Base-by-base conservation (phyloP, 2,797 vertebrate species). In the Gambelia wislizenii region DNA sequence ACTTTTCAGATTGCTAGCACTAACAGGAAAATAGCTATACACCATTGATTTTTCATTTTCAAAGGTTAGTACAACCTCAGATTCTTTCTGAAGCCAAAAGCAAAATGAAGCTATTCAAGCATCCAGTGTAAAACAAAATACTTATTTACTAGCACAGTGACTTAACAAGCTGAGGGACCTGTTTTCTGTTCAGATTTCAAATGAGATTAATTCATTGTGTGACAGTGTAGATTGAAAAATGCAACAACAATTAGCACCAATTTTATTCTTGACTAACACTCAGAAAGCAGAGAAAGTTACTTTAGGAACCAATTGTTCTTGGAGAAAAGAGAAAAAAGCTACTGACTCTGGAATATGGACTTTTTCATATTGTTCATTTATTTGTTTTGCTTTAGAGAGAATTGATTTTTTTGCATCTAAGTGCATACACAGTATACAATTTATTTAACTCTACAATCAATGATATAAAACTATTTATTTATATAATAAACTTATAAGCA, bases 41-140 rank as follows among this genome's bases (percentile, higher is more conserved):
- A 87, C 3, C 87, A 89, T 87, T 92, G 91, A 94, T 94, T 95
- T 96, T 95, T 96, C 93, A 67, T 81, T 89, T 89, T 96, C 90
- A 91, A 91, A 94, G 69, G 7, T 94, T 95, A 95, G 84, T 78
- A 91, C 87, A 92, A 22, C 59, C 54, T 80, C 83, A 95, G 39
- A 89, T 91, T 84, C 22, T 93, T 94, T 83, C 72, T 93, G 89
- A 96, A 91, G 85, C 59, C 79, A 91, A 92, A 67, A 93, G 64
- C 59, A 83, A 16, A 75, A 92, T 90, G 86, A 95, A 93, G 86
- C 77, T 89, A 77, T 86, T 91, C 61, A 93, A 95, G 87, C 56
- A 92, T 64, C 52, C 87, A 87, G 78, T 93, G 69, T 85, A 92
- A 94, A 96, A 93, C 83, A 94, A 95, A 95, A 87, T 81, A 85